Evolutionary conservation across 2,888 invertebrate genomes (phyloP).

Genomic region (Amphipoea oculea): DNA sequence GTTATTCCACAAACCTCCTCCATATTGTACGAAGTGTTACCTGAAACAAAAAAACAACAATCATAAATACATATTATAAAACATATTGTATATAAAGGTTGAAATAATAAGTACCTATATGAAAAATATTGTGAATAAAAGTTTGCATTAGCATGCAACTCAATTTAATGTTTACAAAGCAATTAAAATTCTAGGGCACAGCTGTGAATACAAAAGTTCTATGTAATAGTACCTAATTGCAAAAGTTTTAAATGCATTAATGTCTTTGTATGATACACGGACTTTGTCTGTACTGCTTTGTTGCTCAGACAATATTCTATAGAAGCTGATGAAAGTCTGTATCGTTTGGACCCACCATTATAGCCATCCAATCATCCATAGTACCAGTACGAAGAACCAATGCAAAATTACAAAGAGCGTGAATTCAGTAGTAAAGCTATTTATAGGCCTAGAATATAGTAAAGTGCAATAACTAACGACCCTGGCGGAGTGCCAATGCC

Average conservation of each 20-base stretch:
- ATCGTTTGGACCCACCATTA: neutral
- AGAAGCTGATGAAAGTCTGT: too few species aligned
- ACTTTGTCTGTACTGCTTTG: too few species aligned
- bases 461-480: conserved; percentile 57
- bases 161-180: conserved; percentile 46
- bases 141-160: conserved; percentile 19
- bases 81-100: neutral
- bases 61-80: conserved; percentile 20
- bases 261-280: too few species aligned
- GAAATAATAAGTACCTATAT: neutral
- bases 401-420: conserved; percentile 27
- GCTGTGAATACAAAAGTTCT: conserved; percentile 33
- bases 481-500: conserved; percentile 64
- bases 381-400: conserved; percentile 1
- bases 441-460: conserved; percentile 50
- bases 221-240: conserved; percentile 22
- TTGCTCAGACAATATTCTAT: too few species aligned
- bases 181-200: conserved; percentile 38
- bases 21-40: conserved; percentile 17
- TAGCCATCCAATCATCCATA: neutral
- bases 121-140: neutral
- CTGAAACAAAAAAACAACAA: conserved; percentile 45
- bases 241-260: conserved; percentile 41
- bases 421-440: conserved; percentile 52
- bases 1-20: neutral